Evolutionary conservation across 2,888 invertebrate species (phyloP).

Genomic region (Pterostichus madidus): DNA sequence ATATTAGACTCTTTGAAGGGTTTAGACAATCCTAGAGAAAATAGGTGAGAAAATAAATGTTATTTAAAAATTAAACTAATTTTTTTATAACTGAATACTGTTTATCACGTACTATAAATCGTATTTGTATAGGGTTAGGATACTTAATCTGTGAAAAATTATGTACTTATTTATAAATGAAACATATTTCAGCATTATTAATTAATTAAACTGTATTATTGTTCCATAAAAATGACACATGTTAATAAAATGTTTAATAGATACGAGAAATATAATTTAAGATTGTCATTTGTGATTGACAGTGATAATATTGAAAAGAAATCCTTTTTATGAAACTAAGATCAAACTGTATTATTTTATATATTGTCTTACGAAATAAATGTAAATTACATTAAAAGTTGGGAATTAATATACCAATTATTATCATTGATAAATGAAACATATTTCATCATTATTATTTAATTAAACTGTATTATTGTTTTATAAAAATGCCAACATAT

Average conservation of each 20-base stretch:
- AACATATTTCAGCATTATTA: slow-evolving; percentile 10
- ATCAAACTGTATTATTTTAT: slow-evolving; percentile 30
- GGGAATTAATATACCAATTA: too few relatives aligned
- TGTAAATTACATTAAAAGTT: not conserved
- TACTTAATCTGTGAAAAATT: slow-evolving; percentile 27
- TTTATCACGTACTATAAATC: not conserved
- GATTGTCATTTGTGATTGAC: slow-evolving; percentile 45
- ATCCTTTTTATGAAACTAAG: not conserved
- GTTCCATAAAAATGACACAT: not conserved
- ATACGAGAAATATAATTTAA: not conserved
- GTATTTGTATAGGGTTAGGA: not conserved
- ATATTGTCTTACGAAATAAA: slow-evolving; percentile 9
- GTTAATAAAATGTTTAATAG: slow-evolving; percentile 19
- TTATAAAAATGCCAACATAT: not conserved
- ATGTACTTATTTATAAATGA: slow-evolving; percentile 43
- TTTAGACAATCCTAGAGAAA: not conserved
- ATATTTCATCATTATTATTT: slow-evolving; percentile 13
- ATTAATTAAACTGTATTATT: slow-evolving; percentile 22
- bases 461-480: slow-evolving; percentile 20
- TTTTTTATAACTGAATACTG: slow-evolving; percentile 1
- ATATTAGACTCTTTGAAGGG: not conserved
- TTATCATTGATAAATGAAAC: slow-evolving; percentile 21
- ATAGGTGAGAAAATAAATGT: not conserved
- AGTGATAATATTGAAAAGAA: slow-evolving; percentile 41
- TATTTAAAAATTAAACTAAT: not conserved